Conservation (phyloP, 1,140 invertebrate species). For the Macrobrachium rosenbergii region DNA sequence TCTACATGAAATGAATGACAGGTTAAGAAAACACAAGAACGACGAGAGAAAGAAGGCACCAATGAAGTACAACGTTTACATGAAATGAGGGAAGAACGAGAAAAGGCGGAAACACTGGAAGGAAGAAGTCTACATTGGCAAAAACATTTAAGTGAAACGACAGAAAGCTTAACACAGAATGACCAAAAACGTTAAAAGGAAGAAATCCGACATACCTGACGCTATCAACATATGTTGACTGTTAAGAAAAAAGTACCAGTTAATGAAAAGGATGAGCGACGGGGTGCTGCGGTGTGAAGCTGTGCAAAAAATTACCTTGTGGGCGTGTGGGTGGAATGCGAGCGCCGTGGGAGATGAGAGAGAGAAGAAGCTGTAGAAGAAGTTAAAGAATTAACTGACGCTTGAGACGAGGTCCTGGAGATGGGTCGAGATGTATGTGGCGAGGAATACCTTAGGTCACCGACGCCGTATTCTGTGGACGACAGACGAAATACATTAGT, state of each 20-base stretch:
- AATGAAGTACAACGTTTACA: too few relatives aligned
- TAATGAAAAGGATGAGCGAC: not conserved
- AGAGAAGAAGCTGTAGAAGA: slow-evolving; percentile 45
- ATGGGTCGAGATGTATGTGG: slow-evolving; percentile 44
- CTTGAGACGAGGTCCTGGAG: slow-evolving; percentile 48
- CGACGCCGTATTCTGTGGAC: slow-evolving; percentile 44
- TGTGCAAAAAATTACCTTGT: slow-evolving; percentile 48
- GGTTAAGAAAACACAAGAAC: too few relatives aligned
- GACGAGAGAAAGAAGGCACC: too few relatives aligned
- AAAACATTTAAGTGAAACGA: too few relatives aligned
- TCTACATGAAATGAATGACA: too few relatives aligned
- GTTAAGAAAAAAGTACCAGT: not conserved
- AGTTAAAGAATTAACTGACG: slow-evolving; percentile 20
- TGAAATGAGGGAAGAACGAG: too few relatives aligned
- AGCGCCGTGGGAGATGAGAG: slow-evolving; percentile 51
- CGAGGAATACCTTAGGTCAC: slow-evolving; percentile 53
- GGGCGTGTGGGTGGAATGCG: slow-evolving; percentile 53
- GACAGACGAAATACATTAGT: not conserved
- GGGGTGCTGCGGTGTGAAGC: slow-evolving; percentile 6
- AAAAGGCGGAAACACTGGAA: too few relatives aligned
- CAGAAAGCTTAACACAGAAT: too few relatives aligned
- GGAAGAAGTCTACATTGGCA: too few relatives aligned
- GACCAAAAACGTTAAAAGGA: too few relatives aligned
- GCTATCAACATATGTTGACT: not conserved
- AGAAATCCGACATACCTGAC: too few relatives aligned